Evolutionary conservation across 2,888 invertebrate species (phyloP), one percentile per base, ranked within the genome.

Genomic region (Protophormia terraenovae): DNA sequence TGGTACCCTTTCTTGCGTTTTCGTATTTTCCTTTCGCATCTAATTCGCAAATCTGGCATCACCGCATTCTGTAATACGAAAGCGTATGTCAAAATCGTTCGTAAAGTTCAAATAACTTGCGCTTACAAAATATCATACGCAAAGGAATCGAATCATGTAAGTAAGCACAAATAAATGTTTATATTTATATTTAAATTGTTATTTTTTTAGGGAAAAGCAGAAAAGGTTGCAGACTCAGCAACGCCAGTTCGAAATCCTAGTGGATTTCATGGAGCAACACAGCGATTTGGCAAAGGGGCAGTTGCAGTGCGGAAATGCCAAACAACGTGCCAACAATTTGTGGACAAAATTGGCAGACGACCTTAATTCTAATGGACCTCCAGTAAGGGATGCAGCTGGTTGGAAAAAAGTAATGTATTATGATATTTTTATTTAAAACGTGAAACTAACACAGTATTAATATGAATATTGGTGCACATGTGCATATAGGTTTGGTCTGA

Each of bases 331-430:
- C 50, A 50, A 22, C 50, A 50, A 7, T 50, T 50, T 50, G 19
- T 50, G 50, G 50, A 50, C 50, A 50, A 16, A 19, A 50, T 22
- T 50, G 19, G 7, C 50, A 22, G 50, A 50, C 16, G 50, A 50
- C 8, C 50, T 50, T 16, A 50, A 50, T 50, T 19, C 22, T 19
- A 22, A 8, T 19, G 50, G 50, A 4, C 50, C 50, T 38, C 14
- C 14, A n/a, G 38, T 64, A 8, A 24, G 64, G 64, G 64, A 64
- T 41, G 64, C 22, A 24, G 41, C 38, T 41, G 64, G 41, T 19
- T 41, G 64, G 64, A 64, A 64, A 64, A 64, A 64, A 19, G 64
- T 64, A 62, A 58, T 58, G 32, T 64, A 41, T 38, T 62, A 10
- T 38, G 8, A n/a, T n/a, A n/a, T n/a, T n/a, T n/a, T n/a, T 35